These are phyloP conservation scores for Aleiodes sp. DNA, from an alignment of 1,140 invertebrate species.

Conservation along the genomic window DNA sequence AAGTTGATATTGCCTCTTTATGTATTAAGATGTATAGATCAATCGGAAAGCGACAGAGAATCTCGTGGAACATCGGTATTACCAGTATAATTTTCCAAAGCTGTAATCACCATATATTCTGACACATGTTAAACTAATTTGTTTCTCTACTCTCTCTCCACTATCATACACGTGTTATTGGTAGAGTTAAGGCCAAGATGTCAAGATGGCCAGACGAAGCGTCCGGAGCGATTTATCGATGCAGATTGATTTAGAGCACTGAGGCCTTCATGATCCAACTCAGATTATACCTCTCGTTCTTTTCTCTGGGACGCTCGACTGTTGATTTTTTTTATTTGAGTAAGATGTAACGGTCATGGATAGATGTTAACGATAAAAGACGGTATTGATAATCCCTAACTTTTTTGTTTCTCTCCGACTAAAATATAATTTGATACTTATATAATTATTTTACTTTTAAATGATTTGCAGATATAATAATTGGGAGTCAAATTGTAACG, in stretches of 20 bases:
- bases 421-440: not conserved
- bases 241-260: constrained; percentile 57
- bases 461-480: not conserved
- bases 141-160: not conserved
- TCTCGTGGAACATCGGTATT: not conserved
- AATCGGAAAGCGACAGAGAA: not conserved
- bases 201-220: not conserved
- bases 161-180: not conserved
- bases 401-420: not conserved
- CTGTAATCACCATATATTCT: not conserved
- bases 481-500: constrained; percentile 2
- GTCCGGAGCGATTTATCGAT: constrained; percentile 45
- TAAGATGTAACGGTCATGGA: constrained; percentile 3
- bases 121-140: not conserved
- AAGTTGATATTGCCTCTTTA: not conserved
- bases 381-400: no score
- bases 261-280: not conserved
- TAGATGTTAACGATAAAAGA: not conserved
- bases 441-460: not conserved
- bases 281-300: constrained; percentile 34
- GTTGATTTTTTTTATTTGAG: not conserved
- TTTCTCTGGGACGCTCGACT: not conserved
- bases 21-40: not conserved
- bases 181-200: not conserved
- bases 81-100: not conserved